Conservation (phyloP, 2,113 vertebrate genomes). For the Mola mola region DNA sequence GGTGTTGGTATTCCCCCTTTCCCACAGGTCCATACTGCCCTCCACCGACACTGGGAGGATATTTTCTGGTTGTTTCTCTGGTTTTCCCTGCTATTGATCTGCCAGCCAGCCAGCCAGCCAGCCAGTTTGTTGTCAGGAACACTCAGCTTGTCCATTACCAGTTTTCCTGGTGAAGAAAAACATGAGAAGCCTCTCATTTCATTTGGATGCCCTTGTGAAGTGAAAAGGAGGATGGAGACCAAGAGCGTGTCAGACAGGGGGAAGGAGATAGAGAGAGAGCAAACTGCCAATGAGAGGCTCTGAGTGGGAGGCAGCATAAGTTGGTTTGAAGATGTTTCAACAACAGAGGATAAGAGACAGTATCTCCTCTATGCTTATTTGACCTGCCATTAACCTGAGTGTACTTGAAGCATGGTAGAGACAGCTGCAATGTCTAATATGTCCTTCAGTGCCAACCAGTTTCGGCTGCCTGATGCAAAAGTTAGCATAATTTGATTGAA, state of each 20-base stretch:
- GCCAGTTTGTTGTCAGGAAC: constrained; percentile 49
- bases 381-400: constrained; percentile 61
- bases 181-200: constrained; percentile 46
- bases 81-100: constrained; percentile 58
- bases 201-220: constrained; percentile 43
- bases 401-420: constrained; percentile 44
- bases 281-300: constrained; percentile 34
- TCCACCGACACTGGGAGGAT: no score
- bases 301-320: constrained; percentile 57
- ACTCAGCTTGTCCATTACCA: constrained; percentile 45
- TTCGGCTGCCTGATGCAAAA: constrained; percentile 24
- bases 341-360: constrained; percentile 39
- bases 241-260: constrained; percentile 25
- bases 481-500: constrained; percentile 55
- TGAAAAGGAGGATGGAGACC: constrained; percentile 41
- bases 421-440: constrained; percentile 28
- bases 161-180: constrained; percentile 47
- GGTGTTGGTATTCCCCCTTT: not conserved
- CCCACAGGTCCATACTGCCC: no score
- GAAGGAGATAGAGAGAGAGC: constrained; percentile 7
- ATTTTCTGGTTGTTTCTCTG: no score
- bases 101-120: no score
- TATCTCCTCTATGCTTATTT: constrained; percentile 43
- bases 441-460: constrained; percentile 64
- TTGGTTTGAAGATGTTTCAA: constrained; percentile 40